Evolutionary conservation across 2,113 vertebrate species (phyloP).

Genomic region (Limanda limanda): DNA sequence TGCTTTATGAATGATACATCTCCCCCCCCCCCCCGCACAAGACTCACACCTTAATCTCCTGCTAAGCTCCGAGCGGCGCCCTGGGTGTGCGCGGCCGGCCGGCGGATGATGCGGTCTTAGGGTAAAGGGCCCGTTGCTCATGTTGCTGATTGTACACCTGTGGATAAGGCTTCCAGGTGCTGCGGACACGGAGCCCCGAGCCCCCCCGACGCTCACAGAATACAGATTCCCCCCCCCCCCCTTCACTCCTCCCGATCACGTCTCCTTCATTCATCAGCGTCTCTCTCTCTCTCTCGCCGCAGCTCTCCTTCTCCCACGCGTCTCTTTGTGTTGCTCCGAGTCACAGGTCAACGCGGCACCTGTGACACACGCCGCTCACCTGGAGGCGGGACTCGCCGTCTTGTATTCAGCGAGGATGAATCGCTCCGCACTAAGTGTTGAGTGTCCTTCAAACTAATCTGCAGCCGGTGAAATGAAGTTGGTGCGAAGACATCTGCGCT

Average conservation of each 20-base stretch:
- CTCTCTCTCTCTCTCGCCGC: background rate
- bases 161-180: constrained; percentile 75
- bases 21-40: constrained; percentile 28
- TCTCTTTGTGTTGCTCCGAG: constrained; percentile 10
- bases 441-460: constrained; percentile 33
- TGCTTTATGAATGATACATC: constrained; percentile 70
- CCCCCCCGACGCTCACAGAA: constrained; percentile 61
- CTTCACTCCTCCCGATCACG: constrained; percentile 19
- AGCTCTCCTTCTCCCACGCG: background rate
- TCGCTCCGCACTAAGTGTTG: background rate
- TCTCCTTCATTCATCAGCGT: constrained; percentile 24
- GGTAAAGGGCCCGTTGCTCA: constrained; percentile 75
- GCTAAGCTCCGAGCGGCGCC: constrained; percentile 61
- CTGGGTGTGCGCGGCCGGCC: constrained; percentile 43
- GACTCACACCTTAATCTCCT: constrained; percentile 66
- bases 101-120: constrained; percentile 74
- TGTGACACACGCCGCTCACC: background rate
- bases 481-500: background rate
- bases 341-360: constrained; percentile 6
- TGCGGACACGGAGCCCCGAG: constrained; percentile 62
- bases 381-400: background rate
- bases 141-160: constrained; percentile 79
- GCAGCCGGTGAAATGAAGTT: constrained; percentile 9
- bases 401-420: constrained; percentile 1
- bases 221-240: constrained; percentile 54